Percentiles rank a stretch among this genome's conserved stretches.
Evolutionary conservation across 2,888 invertebrate species (phyloP).

Genomic region (Oscheius sp.): DNA sequence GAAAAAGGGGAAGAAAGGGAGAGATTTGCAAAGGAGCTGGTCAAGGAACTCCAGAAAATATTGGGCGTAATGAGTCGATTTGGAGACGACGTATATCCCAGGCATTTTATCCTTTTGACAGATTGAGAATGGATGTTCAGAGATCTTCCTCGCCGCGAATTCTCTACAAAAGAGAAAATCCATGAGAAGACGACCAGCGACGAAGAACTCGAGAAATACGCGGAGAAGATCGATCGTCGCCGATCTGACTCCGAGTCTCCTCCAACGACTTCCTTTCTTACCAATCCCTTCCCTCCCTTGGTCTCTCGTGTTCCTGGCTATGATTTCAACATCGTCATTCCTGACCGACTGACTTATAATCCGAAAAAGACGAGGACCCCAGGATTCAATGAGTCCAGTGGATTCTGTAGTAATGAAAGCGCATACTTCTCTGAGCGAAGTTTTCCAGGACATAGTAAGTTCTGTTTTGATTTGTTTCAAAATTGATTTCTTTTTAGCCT

Average conservation of each 20-base stretch:
- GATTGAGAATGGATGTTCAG: not conserved
- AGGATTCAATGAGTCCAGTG: slow-evolving; percentile 25
- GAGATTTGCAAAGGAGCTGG: slow-evolving; percentile 5
- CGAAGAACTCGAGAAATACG: slow-evolving; percentile 31
- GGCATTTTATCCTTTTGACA: not conserved
- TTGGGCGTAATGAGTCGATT: not conserved
- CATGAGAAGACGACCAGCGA: slow-evolving; percentile 24
- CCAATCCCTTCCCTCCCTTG: slow-evolving; percentile 35
- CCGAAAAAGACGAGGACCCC: not conserved
- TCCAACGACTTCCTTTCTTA: not conserved
- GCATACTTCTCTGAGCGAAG: slow-evolving; percentile 30
- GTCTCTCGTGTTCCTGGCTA: slow-evolving; percentile 41
- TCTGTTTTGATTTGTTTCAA: not conserved
- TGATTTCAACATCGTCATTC: slow-evolving; percentile 22
- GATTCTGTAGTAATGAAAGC: slow-evolving; percentile 28
- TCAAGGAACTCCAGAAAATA: slow-evolving; percentile 8
- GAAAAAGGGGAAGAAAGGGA: slow-evolving; percentile 16
- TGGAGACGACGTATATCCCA: slow-evolving; percentile 7
- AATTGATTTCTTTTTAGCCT: not conserved
- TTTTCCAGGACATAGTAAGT: slow-evolving; percentile 11
- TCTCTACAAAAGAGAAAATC: not conserved
- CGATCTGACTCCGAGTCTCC: slow-evolving; percentile 15
- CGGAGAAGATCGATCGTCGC: slow-evolving; percentile 9
- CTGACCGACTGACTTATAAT: not conserved
- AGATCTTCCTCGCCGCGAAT: slow-evolving; percentile 2